Percentiles rank a stretch among this genome's conserved stretches.
phyloP scores from a whole-genome alignment of 2,113 vertebrate species.

The Psilopsiagon aymara region DNA sequence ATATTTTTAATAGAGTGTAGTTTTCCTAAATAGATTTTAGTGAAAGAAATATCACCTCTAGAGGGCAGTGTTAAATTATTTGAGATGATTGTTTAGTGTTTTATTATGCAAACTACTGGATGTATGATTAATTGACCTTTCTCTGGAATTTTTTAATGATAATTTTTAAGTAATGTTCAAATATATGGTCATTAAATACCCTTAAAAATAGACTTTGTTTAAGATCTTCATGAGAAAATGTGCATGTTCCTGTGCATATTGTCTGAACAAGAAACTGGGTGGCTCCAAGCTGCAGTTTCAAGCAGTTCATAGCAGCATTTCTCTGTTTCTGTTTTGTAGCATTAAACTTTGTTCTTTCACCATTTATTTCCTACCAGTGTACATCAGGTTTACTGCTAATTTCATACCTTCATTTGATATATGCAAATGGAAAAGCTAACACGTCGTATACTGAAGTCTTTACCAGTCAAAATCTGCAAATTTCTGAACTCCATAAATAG shows the following conservation, averaged over 20 bases:
- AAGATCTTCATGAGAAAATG: not conserved
- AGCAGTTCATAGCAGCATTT: not conserved
- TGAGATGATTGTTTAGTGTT: constrained; percentile 33
- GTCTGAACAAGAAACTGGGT: not conserved
- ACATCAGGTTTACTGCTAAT: not conserved
- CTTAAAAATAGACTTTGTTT: not conserved
- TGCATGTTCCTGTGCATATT: not conserved
- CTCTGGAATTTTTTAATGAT: not conserved
- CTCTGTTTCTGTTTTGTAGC: not conserved
- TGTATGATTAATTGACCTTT: not conserved
- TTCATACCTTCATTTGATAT: not conserved
- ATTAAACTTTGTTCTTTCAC: not conserved
- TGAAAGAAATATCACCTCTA: constrained; percentile 55
- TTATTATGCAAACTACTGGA: not conserved
- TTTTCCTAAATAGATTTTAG: not conserved
- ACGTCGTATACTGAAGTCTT: not conserved
- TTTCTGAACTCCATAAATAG: not conserved
- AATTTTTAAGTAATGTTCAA: not conserved
- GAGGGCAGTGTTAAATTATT: constrained; percentile 75
- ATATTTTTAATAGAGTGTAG: not conserved
- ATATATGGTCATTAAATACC: not conserved
- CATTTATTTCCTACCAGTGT: not conserved
- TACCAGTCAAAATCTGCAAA: not conserved
- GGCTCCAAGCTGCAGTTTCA: not conserved
- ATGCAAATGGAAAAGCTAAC: not conserved